phyloP scores from a whole-genome alignment of 2,888 invertebrate genomes.

The Dendrolimus houi region DNA sequence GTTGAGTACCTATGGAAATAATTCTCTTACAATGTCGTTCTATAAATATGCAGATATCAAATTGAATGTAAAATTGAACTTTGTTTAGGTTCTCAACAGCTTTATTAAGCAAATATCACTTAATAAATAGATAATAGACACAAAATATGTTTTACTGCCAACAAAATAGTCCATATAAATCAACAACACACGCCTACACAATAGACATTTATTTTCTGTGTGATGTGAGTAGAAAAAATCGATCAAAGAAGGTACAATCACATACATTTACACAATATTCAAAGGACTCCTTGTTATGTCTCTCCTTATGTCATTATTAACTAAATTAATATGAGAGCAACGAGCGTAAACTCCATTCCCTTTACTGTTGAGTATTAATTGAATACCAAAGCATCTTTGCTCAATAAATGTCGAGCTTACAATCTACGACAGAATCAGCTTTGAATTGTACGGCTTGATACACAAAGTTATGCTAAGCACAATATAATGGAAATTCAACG shows the following conservation, averaged over 20 bases:
- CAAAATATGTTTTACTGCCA: no score
- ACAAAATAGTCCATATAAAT: no score
- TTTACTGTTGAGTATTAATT: conserved; percentile 21
- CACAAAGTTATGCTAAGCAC: not conserved
- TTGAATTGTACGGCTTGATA: not conserved
- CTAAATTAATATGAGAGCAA: conserved; percentile 25
- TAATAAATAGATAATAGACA: no score
- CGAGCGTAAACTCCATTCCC: conserved; percentile 15
- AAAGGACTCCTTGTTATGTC: conserved; percentile 8
- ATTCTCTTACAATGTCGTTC: no score
- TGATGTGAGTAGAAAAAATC: not conserved
- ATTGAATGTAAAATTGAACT: no score
- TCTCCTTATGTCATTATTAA: conserved; percentile 12
- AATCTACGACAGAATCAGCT: conserved; percentile 4
- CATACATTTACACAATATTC: conserved; percentile 9
- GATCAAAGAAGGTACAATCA: conserved; percentile 6
- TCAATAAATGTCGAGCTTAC: conserved; percentile 1
- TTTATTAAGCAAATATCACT: no score
- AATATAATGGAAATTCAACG: not conserved
- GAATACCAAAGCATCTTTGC: conserved; percentile 17
- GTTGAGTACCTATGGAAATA: no score
- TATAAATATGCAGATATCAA: no score
- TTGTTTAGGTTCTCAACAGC: no score
- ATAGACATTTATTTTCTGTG: no score
- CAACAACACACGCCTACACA: no score